Evolutionary conservation across 2,113 vertebrate species (phyloP).

Genomic region (Hippocampus abdominalis): DNA sequence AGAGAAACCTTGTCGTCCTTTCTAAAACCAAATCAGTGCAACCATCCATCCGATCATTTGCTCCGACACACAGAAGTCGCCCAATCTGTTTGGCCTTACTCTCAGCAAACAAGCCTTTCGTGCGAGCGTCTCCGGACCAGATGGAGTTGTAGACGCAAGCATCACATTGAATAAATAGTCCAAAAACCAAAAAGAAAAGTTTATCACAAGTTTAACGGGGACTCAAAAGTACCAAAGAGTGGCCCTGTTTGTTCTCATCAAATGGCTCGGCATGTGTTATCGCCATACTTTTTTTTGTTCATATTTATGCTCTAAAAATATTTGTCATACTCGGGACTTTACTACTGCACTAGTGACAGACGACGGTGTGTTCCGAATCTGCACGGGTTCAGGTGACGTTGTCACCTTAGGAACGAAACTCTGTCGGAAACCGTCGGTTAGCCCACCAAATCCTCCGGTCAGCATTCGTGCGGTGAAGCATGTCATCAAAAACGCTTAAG

Average conservation of each 20-base stretch:
- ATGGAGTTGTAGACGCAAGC: conserved; percentile 38
- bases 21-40: conserved; percentile 13
- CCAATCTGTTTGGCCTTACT: conserved; percentile 17
- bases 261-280: not conserved
- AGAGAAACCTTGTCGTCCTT: conserved; percentile 34
- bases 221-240: not conserved
- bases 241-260: not conserved
- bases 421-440: not conserved
- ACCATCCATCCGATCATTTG: conserved; percentile 18
- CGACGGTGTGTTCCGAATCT: too few relatives aligned
- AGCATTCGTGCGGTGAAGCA: not conserved
- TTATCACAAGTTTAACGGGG: not conserved
- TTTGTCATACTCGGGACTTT: too few relatives aligned
- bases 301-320: too few relatives aligned
- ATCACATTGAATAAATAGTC: conserved; percentile 15
- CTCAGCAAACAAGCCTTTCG: conserved; percentile 29
- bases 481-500: not conserved
- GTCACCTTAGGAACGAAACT: too few relatives aligned
- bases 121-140: conserved; percentile 19
- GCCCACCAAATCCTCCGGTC: not conserved
- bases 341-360: too few relatives aligned
- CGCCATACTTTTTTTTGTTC: too few relatives aligned
- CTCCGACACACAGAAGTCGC: conserved; percentile 16
- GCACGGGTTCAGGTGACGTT: too few relatives aligned
- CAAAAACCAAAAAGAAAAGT: conserved; percentile 11